Conservation (phyloP, 2,797 vertebrate genomes). For the Antrozous pallidus region DNA sequence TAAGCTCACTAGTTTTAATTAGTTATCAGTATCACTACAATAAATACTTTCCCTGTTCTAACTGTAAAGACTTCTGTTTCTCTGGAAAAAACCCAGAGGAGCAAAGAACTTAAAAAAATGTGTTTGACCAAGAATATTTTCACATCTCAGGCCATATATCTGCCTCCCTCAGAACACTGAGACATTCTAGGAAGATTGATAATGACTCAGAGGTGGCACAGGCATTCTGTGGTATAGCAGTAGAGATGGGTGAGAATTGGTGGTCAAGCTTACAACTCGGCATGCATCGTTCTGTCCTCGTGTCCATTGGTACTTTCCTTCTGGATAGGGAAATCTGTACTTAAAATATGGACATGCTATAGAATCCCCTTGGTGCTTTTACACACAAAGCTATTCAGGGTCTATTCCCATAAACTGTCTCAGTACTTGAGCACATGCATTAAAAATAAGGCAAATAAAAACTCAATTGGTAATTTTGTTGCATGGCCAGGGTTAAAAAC, state of each 20-base stretch:
- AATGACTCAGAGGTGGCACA: neutral
- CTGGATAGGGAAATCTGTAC: neutral
- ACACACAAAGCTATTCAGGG: slow-evolving; percentile 18
- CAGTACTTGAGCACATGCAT: neutral
- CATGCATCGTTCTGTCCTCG: neutral
- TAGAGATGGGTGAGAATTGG: neutral
- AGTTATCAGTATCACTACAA: neutral
- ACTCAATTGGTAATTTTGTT: neutral
- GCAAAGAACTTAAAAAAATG: neutral
- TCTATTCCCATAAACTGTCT: slow-evolving; percentile 21
- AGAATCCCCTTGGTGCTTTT: neutral
- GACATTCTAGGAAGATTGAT: neutral
- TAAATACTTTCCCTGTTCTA: neutral
- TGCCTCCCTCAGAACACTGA: neutral
- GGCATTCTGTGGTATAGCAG: neutral
- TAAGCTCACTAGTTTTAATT: neutral
- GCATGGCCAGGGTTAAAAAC: neutral
- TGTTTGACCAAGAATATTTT: neutral
- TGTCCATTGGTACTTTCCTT: neutral
- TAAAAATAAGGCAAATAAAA: neutral
- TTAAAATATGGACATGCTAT: neutral
- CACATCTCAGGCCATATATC: neutral
- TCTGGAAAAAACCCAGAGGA: neutral
- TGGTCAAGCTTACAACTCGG: neutral
- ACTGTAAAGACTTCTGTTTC: neutral